Evolutionary conservation across 2,113 vertebrate genomes (phyloP), one percentile per base, ranked within the genome.

Genomic region (Nymphicus hollandicus): DNA sequence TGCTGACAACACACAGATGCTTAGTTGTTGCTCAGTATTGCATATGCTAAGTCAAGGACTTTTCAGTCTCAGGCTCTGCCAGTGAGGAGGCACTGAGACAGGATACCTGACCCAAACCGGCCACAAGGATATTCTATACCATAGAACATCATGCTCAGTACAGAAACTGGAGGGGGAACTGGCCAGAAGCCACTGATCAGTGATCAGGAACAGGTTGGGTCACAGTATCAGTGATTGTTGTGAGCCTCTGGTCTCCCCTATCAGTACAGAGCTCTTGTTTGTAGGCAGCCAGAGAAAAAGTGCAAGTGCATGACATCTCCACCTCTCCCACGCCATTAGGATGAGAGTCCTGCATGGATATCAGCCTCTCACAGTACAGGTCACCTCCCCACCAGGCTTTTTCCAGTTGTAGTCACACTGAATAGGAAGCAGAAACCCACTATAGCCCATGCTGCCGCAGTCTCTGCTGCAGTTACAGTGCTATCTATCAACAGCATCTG

Each of bases 191-290:
- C 56, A 58, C 33, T 10, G 20, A 10, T 23, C 13, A 2, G 9
- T n/a, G 33, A 20, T 23, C 55, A n/a, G 33, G 55, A n/a, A 24
- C 56, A 58, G 33, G 33, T 2, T 23, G 33, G 56, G 56, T 31
- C 28, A 25, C 11, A 1, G 1, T 17, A 17, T 22, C 11, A 41
- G 64, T 0, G 0, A 33, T 10, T 68, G 28, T 53, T 65, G 60
- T 23, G 81, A 74, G 39, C 24, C 8, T 17, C 58, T 77, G 79
- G 13, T 10, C 29, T n/a, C 17, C 25, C 19, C 33, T 17, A 4
- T 33, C 11, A 35, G 39, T n/a, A 33, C 2, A 35, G 69, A 71
- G 72, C 19, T 84, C 24, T 64, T 35, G 6, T 17, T 14, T 35
- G 33, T 29, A 58, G 25, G 52, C 37, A 78, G 37, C 6, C 69